Base-by-base conservation (phyloP, 92 coral and sea anemone species). In the Phenganax marumi region DNA sequence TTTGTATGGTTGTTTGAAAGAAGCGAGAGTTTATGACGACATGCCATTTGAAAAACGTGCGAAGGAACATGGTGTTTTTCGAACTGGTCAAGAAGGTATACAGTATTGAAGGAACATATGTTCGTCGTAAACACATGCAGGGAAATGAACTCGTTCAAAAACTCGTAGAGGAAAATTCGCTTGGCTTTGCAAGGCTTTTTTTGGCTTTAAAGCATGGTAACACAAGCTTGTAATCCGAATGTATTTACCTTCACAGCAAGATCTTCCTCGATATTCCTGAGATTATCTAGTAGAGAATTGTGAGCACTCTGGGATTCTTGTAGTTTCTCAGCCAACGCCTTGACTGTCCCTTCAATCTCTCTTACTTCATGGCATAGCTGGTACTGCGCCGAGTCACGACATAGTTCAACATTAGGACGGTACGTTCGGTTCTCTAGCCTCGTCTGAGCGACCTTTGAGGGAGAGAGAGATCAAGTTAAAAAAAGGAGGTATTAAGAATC, bases 341-440 rank as follows among this genome's bases (percentile, higher is more conserved):
- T 92, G 66, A 96, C 89, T 14, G 99, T 93, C 39, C 97, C 99
- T 68, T 88, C 85, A 73, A 96, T 93, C 81, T 96, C 97, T 0
- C 93, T 89, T 17, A 96, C 99, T 70, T 96, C 99, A 69, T 96
- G 97, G 60, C 99, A 96, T 76, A 96, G 81, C 76, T 96, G 99
- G 77, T 90, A 96, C 53, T 96, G 99, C 3, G 99, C 92, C 18
- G 87, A 88, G 66, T 96, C 99, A 52, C 99, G 89, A 78, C 99
- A 91, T 18, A 91, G 68, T 75, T 91, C 95, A 51, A 91, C 95
- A 61, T 91, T 89, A 53, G 92, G 95, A 49, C 99, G 89, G 89
- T 96, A 96, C 7, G 99, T 96, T 25, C 99, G 97, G 81, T 96
- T 96, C 88, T 96, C 99, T 79, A 96, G 93, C 52, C 99, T 93